A percentile compares a stretch with the other conserved stretches of the same genome.
Evolutionary conservation across 1,140 invertebrate genomes (phyloP).

Genomic region (Drosophila busckii): DNA sequence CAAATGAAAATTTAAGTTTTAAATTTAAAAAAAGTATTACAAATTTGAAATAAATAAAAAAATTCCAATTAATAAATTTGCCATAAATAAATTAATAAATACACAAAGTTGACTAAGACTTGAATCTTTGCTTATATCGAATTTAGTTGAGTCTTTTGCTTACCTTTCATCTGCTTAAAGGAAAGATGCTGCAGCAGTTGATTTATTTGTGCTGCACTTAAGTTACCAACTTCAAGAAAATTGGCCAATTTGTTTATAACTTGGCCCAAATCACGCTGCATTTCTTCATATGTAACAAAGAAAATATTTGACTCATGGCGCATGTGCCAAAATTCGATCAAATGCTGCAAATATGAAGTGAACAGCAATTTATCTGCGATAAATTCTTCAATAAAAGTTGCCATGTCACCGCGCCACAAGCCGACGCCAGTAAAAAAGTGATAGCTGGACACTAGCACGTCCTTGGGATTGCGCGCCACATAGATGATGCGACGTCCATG

Average conservation of each 20-base stretch:
- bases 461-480: conserved; percentile 34
- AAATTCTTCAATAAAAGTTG: conserved; percentile 7
- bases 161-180: conserved; percentile 35
- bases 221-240: conserved; percentile 4
- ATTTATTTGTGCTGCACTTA: conserved; percentile 9
- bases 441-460: conserved; percentile 28
- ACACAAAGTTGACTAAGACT: too few relatives aligned
- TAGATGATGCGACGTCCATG: conserved; percentile 17
- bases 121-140: too few relatives aligned
- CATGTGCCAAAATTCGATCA: conserved; percentile 31
- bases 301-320: conserved; percentile 19
- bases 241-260: conserved; percentile 3
- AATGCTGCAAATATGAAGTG: conserved; percentile 19
- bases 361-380: background rate
- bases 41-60: too few relatives aligned
- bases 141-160: background rate
- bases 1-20: too few relatives aligned
- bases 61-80: too few relatives aligned
- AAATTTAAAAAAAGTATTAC: too few relatives aligned
- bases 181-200: conserved; percentile 12
- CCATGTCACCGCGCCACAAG: background rate
- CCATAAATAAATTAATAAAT: background rate
- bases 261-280: conserved; percentile 7
- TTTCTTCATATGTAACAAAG: conserved; percentile 31
- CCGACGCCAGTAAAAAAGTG: background rate